Evolutionary conservation across 2,888 invertebrate species (phyloP).

Genomic region (Conchocele bisecta): DNA sequence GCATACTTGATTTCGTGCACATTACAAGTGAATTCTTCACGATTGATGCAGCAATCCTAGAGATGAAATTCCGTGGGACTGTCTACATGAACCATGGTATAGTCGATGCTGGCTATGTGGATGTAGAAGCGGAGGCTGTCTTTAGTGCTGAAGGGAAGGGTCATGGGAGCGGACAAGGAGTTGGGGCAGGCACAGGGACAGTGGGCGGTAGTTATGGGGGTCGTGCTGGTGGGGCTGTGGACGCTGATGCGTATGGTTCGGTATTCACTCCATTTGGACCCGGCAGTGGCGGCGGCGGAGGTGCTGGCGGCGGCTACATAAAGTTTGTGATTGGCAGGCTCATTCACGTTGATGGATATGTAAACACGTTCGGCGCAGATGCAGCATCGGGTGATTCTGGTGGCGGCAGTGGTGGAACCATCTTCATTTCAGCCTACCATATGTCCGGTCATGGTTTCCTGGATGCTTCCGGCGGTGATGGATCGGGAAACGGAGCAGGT

Average conservation of each 20-base stretch:
- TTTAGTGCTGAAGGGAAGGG: slow-evolving; percentile 68
- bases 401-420: slow-evolving; percentile 71
- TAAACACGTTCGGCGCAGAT: slow-evolving; percentile 59
- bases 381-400: slow-evolving; percentile 52
- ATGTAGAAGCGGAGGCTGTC: slow-evolving; percentile 63
- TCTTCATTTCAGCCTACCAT: slow-evolving; percentile 68
- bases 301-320: slow-evolving; percentile 68
- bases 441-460: slow-evolving; percentile 70
- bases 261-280: slow-evolving; percentile 65
- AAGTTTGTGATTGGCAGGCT: slow-evolving; percentile 62
- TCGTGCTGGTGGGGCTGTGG: slow-evolving; percentile 52
- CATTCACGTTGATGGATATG: slow-evolving; percentile 66
- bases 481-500: slow-evolving; percentile 58
- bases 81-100: slow-evolving; percentile 72
- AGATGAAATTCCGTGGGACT: slow-evolving; percentile 66
- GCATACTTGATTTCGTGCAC: slow-evolving; percentile 60
- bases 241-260: slow-evolving; percentile 65
- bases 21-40: slow-evolving; percentile 57
- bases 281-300: slow-evolving; percentile 74
- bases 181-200: slow-evolving; percentile 53
- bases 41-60: slow-evolving; percentile 65
- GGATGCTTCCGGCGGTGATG: slow-evolving; percentile 68
- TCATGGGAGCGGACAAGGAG: slow-evolving; percentile 48
- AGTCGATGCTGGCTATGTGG: slow-evolving; percentile 66
- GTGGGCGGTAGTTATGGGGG: slow-evolving; percentile 70